Percentiles rank a stretch among this genome's conserved stretches.
Evolutionary conservation across 2,888 invertebrate genomes (phyloP).

Genomic region (Chironomus tentans): DNA sequence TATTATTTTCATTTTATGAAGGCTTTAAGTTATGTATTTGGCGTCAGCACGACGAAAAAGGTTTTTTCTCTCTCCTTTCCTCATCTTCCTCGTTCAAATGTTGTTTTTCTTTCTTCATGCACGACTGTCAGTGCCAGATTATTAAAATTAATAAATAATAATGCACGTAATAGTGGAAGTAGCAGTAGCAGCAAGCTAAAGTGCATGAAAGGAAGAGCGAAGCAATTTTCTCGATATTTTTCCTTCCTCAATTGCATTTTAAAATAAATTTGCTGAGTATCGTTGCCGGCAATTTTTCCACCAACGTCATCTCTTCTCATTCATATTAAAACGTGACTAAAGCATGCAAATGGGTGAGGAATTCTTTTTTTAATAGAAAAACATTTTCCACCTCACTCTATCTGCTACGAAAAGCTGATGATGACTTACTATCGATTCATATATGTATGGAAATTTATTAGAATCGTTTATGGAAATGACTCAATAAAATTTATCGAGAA

Average conservation of each 20-base stretch:
- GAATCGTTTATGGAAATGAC: not conserved
- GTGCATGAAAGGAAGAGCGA: not conserved
- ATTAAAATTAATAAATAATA: slow-evolving; percentile 21
- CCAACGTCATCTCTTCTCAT: not conserved
- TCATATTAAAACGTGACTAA: not conserved
- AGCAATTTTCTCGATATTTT: not conserved
- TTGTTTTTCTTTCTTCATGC: not conserved
- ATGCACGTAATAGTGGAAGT: not conserved
- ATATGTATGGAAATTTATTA: not conserved
- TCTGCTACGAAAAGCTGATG: not conserved
- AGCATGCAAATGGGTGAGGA: not conserved
- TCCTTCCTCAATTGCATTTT: not conserved
- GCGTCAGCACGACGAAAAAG: slow-evolving; percentile 17
- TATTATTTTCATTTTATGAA: not conserved
- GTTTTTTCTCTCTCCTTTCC: not conserved
- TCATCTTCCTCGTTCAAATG: not conserved
- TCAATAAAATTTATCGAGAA: slow-evolving; percentile 5
- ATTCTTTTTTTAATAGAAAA: not conserved
- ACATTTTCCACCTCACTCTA: not conserved
- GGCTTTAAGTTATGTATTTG: slow-evolving; percentile 4
- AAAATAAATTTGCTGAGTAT: not conserved
- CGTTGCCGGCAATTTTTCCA: not conserved
- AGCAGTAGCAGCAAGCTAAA: not conserved
- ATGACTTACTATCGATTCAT: slow-evolving; percentile 1
- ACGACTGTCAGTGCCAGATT: slow-evolving; percentile 23